Base-by-base conservation (phyloP, 2,888 invertebrate genomes). In the Muschampia plurimacula region DNA sequence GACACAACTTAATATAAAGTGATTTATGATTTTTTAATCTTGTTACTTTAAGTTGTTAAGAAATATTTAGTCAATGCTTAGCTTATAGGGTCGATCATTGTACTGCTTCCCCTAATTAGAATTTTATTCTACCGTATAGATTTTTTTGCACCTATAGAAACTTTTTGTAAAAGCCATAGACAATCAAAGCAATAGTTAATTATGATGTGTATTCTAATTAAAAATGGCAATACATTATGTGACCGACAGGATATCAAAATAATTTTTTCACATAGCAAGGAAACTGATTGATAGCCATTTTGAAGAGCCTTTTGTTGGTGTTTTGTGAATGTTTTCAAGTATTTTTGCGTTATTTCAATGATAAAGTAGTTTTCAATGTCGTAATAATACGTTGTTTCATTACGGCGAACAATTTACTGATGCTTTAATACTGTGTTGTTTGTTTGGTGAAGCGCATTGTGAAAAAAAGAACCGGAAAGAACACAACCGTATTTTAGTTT, bases 221-320 rank as follows among this genome's bases (percentile, higher is more conserved):
- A 84, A 77, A 86, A 86, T 92, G 93, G 93, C 93, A 93, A 92
- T 92, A 92, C 91, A 86, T 82, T 79, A 79, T 83, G 82, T 86
- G 87, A 88, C 84, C 83, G 88, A 90, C 90, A 91, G 92, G 92
- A 92, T 92, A 91, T 91, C 88, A 90, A 88, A 89, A 86, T 83
- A 82, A 85, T 92, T 93, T 93, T 92, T 93, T 87, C 86, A 86
- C 82, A 85, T 90, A 91, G 93, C 93, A 93, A 92, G 86, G 74
- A 82, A 81, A 80, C 83, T 91, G 88, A 92, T 92, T 93, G 92
- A 93, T 93, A 93, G 94, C 94, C 94, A 94, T 94, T 94, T 94
- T 94, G 93, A 91, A 92, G 89, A 94, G 91, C 88, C 93, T 94
- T 94, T 95, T 95, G 94, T 94, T 94, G 88, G 94, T 95, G 94